Percentiles rank a stretch among this genome's conserved stretches.
Evolutionary conservation across 2,113 vertebrate genomes (phyloP).

Genomic region (Vulpes ferrilata): DNA sequence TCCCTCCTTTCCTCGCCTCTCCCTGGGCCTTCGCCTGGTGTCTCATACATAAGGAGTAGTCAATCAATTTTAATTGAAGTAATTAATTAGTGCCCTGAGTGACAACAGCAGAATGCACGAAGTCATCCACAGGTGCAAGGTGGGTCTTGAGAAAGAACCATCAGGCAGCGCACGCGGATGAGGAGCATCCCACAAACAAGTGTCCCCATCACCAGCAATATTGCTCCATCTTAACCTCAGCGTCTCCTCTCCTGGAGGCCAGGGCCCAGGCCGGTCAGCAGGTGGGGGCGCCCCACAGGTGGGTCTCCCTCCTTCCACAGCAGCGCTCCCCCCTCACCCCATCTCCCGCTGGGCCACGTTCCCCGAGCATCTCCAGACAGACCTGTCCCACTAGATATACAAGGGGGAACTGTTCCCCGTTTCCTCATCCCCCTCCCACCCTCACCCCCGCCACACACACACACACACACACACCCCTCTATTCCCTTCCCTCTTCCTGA

Average conservation of each 20-base stretch:
- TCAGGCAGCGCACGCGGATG: neutral
- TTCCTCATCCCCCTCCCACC: neutral
- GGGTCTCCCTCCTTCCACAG: neutral
- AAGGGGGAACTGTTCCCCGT: neutral
- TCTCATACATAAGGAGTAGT: neutral
- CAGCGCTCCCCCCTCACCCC: neutral
- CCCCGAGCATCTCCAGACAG: neutral
- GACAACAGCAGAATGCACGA: neutral
- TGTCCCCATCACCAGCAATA: neutral
- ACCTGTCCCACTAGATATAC: neutral
- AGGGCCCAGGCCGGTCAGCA: neutral
- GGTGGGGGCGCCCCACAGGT: rapidly evolving
- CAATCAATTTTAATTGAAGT: neutral
- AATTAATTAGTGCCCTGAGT: neutral
- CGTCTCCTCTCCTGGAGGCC: neutral
- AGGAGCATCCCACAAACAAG: rapidly evolving
- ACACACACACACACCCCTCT: neutral
- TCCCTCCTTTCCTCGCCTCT: neutral
- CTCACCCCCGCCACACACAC: neutral
- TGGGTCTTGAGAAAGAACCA: neutral
- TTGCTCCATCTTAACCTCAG: neutral
- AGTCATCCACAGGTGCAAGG: neutral
- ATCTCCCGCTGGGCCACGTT: neutral
- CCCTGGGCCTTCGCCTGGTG: neutral
- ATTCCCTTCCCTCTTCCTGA: neutral